Conservation (phyloP, 2,888 invertebrate genomes). For the Drosophila ezoana region DNA sequence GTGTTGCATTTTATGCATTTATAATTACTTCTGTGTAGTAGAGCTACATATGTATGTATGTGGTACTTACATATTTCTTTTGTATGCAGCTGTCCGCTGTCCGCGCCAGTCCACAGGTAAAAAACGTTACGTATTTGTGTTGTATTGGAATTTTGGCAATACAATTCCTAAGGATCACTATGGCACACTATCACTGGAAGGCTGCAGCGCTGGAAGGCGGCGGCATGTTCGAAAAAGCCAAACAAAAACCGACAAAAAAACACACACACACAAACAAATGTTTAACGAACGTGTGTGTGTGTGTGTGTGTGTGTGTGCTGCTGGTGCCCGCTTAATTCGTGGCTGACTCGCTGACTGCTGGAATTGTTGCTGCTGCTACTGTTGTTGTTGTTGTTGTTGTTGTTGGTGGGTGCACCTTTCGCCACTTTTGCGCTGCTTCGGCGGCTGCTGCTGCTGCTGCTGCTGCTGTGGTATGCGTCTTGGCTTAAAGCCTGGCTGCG, state of each 20-base stretch:
- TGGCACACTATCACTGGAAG: slow-evolving; percentile 56
- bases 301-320: neutral
- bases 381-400: slow-evolving; percentile 36
- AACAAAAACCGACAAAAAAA: slow-evolving; percentile 20
- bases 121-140: slow-evolving; percentile 32
- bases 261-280: slow-evolving; percentile 9
- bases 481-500: slow-evolving; percentile 42
- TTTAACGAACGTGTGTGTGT: slow-evolving; percentile 21
- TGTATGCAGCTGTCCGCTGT: slow-evolving; percentile 44
- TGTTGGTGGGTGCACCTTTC: slow-evolving; percentile 78
- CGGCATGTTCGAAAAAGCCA: slow-evolving; percentile 31
- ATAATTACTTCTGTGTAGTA: slow-evolving; percentile 67
- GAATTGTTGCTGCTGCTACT: slow-evolving; percentile 33
- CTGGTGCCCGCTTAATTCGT: slow-evolving; percentile 15
- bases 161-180: slow-evolving; percentile 61
- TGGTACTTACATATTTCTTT: slow-evolving; percentile 9
- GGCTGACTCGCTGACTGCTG: slow-evolving; percentile 13
- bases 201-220: slow-evolving; percentile 28
- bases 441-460: slow-evolving; percentile 23
- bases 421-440: slow-evolving; percentile 61
- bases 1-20: slow-evolving; percentile 75
- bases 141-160: slow-evolving; percentile 49
- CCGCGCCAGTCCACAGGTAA: slow-evolving; percentile 38
- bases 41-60: slow-evolving; percentile 28
- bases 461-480: slow-evolving; percentile 42